These are phyloP conservation scores for Apaloderma vittatum DNA, from an alignment of 2,113 vertebrate species.

Conservation along the genomic window DNA sequence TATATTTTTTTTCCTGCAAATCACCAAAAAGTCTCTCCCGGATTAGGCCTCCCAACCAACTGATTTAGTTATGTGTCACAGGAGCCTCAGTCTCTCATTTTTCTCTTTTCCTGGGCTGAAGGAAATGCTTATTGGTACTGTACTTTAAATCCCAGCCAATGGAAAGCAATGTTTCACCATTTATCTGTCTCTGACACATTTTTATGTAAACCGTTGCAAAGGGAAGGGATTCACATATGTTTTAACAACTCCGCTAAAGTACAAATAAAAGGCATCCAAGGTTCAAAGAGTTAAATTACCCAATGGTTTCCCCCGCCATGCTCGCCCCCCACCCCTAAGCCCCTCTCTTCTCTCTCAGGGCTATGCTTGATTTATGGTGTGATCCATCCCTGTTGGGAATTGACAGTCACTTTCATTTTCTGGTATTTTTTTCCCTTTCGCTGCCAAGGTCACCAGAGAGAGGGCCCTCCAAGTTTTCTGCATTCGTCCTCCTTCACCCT, in stretches of 20 bases:
- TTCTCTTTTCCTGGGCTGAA: conserved; percentile 48
- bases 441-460: conserved; percentile 92
- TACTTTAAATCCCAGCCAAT: conserved; percentile 38
- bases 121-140: conserved; percentile 47
- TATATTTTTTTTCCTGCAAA: conserved; percentile 40
- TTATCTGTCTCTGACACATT: conserved; percentile 17
- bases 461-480: conserved; percentile 86
- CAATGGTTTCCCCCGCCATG: not conserved
- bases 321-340: conserved; percentile 16
- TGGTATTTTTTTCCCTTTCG: conserved; percentile 79
- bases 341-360: conserved; percentile 58
- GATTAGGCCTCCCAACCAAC: conserved; percentile 56
- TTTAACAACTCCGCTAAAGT: not conserved
- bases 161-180: conserved; percentile 23
- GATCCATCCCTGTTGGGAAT: conserved; percentile 87
- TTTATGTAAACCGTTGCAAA: conserved; percentile 39
- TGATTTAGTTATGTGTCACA: conserved; percentile 69
- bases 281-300: conserved; percentile 80
- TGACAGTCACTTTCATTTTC: conserved; percentile 95
- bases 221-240: not conserved
- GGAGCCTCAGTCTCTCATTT: conserved; percentile 57
- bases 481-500: conserved; percentile 85
- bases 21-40: conserved; percentile 10
- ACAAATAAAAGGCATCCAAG: conserved; percentile 26
- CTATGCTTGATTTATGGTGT: conserved; percentile 88